phyloP scores from a whole-genome alignment of 1,140 invertebrate species.

The Pseudoatta argentina region DNA sequence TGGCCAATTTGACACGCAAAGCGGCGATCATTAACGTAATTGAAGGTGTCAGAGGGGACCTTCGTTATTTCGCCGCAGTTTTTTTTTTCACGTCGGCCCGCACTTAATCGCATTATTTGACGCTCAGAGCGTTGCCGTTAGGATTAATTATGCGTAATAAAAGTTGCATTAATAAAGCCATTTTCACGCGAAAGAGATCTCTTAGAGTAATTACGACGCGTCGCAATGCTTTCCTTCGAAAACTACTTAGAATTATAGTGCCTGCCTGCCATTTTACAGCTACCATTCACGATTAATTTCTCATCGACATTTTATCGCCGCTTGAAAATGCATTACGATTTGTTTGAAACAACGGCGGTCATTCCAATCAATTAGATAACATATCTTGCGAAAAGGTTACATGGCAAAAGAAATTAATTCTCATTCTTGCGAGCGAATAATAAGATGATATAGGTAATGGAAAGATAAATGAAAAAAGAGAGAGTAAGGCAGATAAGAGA shows the following conservation, averaged over 20 bases:
- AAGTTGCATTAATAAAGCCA: constrained; percentile 37
- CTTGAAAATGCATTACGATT: constrained; percentile 14
- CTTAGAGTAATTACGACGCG: neutral
- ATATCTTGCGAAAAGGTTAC: neutral
- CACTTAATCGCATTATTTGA: constrained; percentile 17
- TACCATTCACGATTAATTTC: constrained; percentile 10
- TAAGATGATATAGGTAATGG: constrained; percentile 10
- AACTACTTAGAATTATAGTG: constrained; percentile 15
- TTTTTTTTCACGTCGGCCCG: neutral
- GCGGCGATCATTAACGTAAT: constrained; percentile 67
- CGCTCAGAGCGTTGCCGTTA: neutral
- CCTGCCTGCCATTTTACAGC: neutral
- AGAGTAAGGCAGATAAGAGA: neutral
- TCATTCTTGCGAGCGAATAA: neutral
- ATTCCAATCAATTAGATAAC: constrained; percentile 12
- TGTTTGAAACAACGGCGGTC: neutral
- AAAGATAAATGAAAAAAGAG: constrained; percentile 4
- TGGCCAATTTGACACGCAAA: constrained; percentile 63
- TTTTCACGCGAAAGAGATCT: neutral
- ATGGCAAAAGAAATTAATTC: neutral
- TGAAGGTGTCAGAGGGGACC: constrained; percentile 27
- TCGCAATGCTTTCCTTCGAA: neutral
- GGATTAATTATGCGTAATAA: constrained; percentile 36
- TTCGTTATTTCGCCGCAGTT: constrained; percentile 30
- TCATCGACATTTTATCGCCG: constrained; percentile 15